These are phyloP conservation scores for Podiceps cristatus DNA, from an alignment of 2,113 vertebrate genomes.

Conservation along the genomic window DNA sequence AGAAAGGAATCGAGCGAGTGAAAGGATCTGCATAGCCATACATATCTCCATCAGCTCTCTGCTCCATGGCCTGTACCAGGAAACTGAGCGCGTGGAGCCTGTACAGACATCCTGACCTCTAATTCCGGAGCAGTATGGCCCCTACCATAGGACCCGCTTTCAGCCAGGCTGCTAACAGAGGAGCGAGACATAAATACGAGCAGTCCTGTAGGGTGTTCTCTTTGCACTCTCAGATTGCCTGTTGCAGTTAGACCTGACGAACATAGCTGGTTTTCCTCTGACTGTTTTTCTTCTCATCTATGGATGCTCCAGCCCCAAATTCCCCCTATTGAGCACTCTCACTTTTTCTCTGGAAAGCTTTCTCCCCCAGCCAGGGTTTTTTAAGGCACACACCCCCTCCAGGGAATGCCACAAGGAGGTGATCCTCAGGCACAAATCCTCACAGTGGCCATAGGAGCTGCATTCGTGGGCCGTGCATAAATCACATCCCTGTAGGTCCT, in stretches of 20 bases:
- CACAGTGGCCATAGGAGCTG: not conserved
- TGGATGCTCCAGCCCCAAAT: not conserved
- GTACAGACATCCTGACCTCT: not conserved
- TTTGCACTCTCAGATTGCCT: not conserved
- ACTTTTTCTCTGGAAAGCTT: not conserved
- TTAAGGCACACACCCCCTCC: not conserved
- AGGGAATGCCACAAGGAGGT: not conserved
- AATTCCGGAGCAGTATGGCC: not conserved
- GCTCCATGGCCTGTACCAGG: not conserved
- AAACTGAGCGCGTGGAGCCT: not conserved
- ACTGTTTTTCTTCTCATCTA: not conserved
- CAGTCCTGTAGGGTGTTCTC: not conserved
- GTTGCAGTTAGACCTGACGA: not conserved
- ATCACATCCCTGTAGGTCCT: not conserved
- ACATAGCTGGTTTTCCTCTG: not conserved
- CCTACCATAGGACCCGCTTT: accelerated
- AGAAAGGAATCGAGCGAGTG: not conserved
- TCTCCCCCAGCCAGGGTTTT: not conserved
- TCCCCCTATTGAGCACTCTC: not conserved
- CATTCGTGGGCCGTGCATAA: not conserved
- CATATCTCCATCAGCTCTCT: not conserved
- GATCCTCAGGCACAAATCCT: not conserved
- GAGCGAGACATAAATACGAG: accelerated
- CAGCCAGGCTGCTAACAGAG: not conserved
- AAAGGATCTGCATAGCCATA: not conserved